Percentiles rank a stretch among this genome's conserved stretches.
phyloP scores from a whole-genome alignment of 2,113 vertebrate genomes.

The Orycteropus afer region DNA sequence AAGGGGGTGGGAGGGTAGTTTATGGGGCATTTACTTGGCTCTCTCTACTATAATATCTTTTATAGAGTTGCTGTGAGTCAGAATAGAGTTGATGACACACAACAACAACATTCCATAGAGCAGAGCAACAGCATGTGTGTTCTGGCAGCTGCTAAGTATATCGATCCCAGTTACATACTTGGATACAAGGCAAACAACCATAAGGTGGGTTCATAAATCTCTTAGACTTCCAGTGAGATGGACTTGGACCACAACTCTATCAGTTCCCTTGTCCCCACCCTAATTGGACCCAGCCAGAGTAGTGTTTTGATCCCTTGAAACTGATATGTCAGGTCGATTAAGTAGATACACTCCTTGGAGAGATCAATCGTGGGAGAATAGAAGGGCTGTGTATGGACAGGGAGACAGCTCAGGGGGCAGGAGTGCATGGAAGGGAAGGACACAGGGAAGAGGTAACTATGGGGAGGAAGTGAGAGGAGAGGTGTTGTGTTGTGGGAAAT shows the following conservation, averaged over 20 bases:
- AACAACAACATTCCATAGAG: not conserved
- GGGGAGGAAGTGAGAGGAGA: too few relatives aligned
- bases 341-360: too few relatives aligned
- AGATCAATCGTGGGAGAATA: too few relatives aligned
- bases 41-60: not conserved
- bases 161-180: not conserved
- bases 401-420: too few relatives aligned
- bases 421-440: too few relatives aligned
- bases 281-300: not conserved
- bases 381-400: too few relatives aligned
- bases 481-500: too few relatives aligned
- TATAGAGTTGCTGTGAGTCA: not conserved
- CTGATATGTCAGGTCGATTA: too few relatives aligned
- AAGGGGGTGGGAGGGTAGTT: not conserved
- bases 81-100: too few relatives aligned
- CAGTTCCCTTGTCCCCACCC: not conserved
- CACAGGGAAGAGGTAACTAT: too few relatives aligned
- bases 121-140: not conserved
- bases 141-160: not conserved
- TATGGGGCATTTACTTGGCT: not conserved
- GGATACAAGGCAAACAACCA: not conserved
- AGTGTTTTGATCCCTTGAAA: not conserved
- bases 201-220: not conserved
- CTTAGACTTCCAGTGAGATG: not conserved
- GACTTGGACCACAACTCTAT: not conserved